Percentiles rank a stretch among this genome's conserved stretches.
Conservation (phyloP, 1,140 invertebrate genomes). For the Anoplophora glabripennis region DNA sequence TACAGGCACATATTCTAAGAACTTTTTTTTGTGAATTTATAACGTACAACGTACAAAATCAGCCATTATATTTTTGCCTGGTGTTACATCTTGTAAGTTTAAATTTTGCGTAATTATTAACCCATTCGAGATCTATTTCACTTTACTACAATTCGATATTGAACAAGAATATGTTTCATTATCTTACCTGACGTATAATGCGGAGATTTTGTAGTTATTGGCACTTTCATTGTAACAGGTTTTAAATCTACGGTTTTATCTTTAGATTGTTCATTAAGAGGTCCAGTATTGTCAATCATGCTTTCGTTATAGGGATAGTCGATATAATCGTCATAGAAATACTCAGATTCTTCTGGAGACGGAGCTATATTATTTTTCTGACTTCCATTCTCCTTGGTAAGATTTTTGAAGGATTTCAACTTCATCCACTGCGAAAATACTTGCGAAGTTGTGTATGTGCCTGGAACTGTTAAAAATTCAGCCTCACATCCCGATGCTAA, state of each 20-base stretch:
- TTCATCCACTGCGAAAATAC: slow-evolving; percentile 54
- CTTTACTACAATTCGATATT: too few species aligned
- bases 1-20: too few species aligned
- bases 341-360: slow-evolving; percentile 68
- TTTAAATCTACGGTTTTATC: not conserved
- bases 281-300: not conserved
- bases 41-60: too few species aligned
- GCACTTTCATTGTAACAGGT: not conserved
- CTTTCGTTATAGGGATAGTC: slow-evolving; percentile 68
- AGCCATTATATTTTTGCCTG: too few species aligned
- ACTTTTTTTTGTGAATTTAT: too few species aligned
- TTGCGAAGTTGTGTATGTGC: slow-evolving; percentile 19
- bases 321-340: slow-evolving; percentile 77
- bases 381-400: slow-evolving; percentile 45
- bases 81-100: too few species aligned
- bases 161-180: not conserved
- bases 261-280: too few species aligned
- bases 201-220: slow-evolving; percentile 6
- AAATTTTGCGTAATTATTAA: too few species aligned
- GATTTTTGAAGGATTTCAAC: slow-evolving; percentile 39
- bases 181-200: not conserved
- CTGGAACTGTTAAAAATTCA: slow-evolving; percentile 55
- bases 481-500: slow-evolving; percentile 62
- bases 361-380: slow-evolving; percentile 53
- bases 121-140: too few species aligned